phyloP scores from a whole-genome alignment of 1,140 invertebrate species.

The Lordiphosa collinella region DNA sequence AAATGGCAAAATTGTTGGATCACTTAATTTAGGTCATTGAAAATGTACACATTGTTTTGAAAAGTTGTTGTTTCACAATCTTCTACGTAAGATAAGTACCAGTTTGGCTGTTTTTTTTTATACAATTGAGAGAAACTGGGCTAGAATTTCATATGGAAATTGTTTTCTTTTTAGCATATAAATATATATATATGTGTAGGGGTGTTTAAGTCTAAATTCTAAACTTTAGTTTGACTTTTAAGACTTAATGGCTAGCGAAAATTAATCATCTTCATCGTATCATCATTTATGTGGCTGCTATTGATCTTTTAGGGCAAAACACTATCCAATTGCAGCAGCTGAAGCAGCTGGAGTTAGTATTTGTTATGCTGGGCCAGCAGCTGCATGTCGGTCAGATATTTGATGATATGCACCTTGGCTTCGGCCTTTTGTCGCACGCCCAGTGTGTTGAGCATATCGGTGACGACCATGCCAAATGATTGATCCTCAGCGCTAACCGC shows the following conservation, averaged over 20 bases:
- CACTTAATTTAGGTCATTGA: constrained; percentile 61
- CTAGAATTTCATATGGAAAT: constrained; percentile 21
- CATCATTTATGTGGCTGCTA: constrained; percentile 23
- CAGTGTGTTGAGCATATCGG: constrained; percentile 76
- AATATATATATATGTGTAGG: constrained; percentile 27
- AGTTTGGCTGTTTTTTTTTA: constrained; percentile 39
- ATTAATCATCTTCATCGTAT: constrained; percentile 20
- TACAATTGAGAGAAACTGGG: constrained; percentile 59
- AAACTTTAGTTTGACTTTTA: constrained; percentile 75
- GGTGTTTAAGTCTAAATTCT: constrained; percentile 37
- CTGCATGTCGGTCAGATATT: constrained; percentile 78
- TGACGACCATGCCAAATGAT: constrained; percentile 76
- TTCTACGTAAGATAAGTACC: constrained; percentile 36
- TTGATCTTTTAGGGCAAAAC: constrained; percentile 43
- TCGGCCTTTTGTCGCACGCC: constrained; percentile 74
- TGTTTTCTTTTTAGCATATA: constrained; percentile 45
- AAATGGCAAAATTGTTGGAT: constrained; percentile 48
- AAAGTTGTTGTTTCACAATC: constrained; percentile 39
- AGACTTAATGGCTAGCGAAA: constrained; percentile 56
- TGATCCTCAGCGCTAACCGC: constrained; percentile 74
- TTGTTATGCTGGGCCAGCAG: constrained; percentile 76
- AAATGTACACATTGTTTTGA: constrained; percentile 56
- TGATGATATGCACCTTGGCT: constrained; percentile 75
- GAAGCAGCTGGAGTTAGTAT: constrained; percentile 71
- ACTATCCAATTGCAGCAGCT: constrained; percentile 57